These are phyloP conservation scores for Chloroclysta siterata DNA, from an alignment of 2,888 invertebrate genomes.

Conservation along the genomic window DNA sequence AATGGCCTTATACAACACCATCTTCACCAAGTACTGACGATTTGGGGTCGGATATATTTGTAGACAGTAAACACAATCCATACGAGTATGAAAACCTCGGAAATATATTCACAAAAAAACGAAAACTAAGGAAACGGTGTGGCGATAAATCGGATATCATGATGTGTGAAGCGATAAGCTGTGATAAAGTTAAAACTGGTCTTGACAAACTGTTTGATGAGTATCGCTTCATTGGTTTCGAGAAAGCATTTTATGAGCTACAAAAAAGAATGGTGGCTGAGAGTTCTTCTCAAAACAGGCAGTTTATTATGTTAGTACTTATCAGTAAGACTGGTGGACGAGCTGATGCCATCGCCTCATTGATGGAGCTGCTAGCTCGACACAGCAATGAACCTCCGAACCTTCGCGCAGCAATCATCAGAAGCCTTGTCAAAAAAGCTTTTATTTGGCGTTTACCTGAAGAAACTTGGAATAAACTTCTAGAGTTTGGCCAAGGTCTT, in stretches of 20 bases:
- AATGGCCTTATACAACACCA: constrained; percentile 52
- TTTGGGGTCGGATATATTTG: constrained; percentile 35
- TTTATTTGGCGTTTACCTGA: constrained; percentile 62
- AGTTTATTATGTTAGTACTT: constrained; percentile 67
- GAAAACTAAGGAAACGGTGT: constrained; percentile 10
- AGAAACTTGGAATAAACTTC: constrained; percentile 55
- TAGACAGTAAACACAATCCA: constrained; percentile 33
- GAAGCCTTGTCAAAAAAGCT: constrained; percentile 67
- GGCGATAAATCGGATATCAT: not conserved
- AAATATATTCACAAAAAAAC: constrained; percentile 4
- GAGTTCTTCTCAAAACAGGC: constrained; percentile 56
- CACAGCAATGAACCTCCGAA: constrained; percentile 63
- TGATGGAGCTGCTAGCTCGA: constrained; percentile 54
- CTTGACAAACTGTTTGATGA: constrained; percentile 63
- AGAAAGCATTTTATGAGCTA: constrained; percentile 58
- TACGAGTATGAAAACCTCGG: constrained; percentile 20
- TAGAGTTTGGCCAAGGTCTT: constrained; percentile 59
- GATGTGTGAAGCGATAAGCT: constrained; percentile 4
- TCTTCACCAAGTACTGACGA: constrained; percentile 21
- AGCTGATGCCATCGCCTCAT: constrained; percentile 49
- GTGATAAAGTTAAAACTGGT: constrained; percentile 18
- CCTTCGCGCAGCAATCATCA: constrained; percentile 61
- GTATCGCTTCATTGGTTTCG: constrained; percentile 62
- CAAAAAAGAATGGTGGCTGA: constrained; percentile 53
- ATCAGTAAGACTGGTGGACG: constrained; percentile 69